Evolutionary conservation across 2,888 invertebrate species (phyloP).

Genomic region (Nemotelus nigrinus): DNA sequence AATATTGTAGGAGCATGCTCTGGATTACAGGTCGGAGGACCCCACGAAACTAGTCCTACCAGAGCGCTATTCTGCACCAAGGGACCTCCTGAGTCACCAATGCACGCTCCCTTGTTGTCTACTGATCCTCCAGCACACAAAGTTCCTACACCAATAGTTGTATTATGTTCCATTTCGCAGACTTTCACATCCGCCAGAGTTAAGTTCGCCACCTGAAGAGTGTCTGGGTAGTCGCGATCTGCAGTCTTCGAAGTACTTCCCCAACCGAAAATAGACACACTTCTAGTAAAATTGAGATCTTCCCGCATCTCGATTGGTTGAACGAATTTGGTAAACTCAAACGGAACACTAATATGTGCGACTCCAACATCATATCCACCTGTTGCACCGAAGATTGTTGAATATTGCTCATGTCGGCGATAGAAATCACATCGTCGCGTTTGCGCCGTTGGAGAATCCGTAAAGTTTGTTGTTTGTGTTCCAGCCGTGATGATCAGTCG

Average conservation of each 20-base stretch:
- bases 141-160: conserved; percentile 45
- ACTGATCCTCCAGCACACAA: conserved; percentile 49
- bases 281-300: conserved; percentile 18
- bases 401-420: conserved; percentile 38
- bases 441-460: conserved; percentile 26
- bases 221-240: conserved; percentile 42
- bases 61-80: conserved; percentile 50
- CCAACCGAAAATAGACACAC: conserved; percentile 49
- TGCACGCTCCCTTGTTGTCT: conserved; percentile 48
- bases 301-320: conserved; percentile 40
- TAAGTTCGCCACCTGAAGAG: conserved; percentile 46
- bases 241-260: conserved; percentile 46
- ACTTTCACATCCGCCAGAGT: conserved; percentile 41
- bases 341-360: conserved; percentile 46
- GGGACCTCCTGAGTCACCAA: conserved; percentile 54
- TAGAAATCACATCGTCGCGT: conserved; percentile 34
- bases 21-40: conserved; percentile 58
- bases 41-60: conserved; percentile 63
- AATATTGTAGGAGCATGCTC: conserved; percentile 58
- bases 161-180: conserved; percentile 43
- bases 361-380: conserved; percentile 51
- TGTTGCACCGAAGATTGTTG: conserved; percentile 40
- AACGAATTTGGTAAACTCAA: conserved; percentile 44
- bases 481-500: conserved; percentile 45
- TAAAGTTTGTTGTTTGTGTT: conserved; percentile 38